These are phyloP conservation scores for Megastigmus dorsalis DNA, from an alignment of 2,888 invertebrate species.

Conservation along the genomic window DNA sequence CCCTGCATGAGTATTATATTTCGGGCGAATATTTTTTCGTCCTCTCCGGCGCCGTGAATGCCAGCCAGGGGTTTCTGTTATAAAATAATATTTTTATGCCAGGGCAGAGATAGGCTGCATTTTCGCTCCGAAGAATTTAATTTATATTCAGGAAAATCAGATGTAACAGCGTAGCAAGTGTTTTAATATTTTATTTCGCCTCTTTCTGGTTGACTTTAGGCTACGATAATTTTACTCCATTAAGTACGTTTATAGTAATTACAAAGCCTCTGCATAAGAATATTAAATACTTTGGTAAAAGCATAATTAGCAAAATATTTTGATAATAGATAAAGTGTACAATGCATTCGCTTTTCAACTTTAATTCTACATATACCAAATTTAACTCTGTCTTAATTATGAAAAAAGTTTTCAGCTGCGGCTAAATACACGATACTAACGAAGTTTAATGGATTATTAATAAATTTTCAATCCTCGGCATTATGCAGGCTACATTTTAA, in stretches of 20 bases:
- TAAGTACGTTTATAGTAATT: no score
- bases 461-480: conserved; percentile 35
- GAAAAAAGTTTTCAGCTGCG: no score
- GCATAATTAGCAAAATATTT: no score
- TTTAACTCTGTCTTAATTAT: no score
- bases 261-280: no score
- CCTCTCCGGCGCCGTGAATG: background rate
- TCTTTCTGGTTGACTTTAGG: background rate
- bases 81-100: conserved; percentile 1
- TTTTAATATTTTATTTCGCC: conserved; percentile 2
- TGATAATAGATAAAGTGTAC: no score
- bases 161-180: background rate
- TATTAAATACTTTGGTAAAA: no score
- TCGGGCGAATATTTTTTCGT: background rate
- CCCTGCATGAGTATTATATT: background rate
- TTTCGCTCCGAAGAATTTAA: conserved; percentile 11
- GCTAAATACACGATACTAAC: background rate
- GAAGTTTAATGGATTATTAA: conserved; percentile 29
- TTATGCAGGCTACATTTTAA: background rate
- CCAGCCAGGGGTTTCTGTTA: background rate
- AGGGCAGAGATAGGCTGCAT: conserved; percentile 1
- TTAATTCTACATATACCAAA: no score
- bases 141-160: background rate
- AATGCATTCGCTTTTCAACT: no score
- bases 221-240: no score